Evolutionary conservation across 2,888 invertebrate genomes (phyloP).

Genomic region (Troides aeacus): DNA sequence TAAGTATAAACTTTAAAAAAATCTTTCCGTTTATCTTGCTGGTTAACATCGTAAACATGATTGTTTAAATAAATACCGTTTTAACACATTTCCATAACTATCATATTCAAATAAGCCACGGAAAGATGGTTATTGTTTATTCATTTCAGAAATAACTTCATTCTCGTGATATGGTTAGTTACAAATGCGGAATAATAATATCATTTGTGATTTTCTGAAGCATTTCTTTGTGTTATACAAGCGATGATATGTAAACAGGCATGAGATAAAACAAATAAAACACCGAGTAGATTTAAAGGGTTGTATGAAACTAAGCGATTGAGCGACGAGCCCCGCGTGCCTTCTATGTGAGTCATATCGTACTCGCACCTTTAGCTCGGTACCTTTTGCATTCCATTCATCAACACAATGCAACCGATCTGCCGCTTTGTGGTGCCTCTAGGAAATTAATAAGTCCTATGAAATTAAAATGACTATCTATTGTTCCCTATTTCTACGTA

Average conservation of each 20-base stretch:
- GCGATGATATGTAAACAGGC: background rate
- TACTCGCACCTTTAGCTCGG: slow-evolving; percentile 56
- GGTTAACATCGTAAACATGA: too few species aligned
- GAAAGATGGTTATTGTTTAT: too few species aligned
- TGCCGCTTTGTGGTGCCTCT: slow-evolving; percentile 32
- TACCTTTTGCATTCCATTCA: slow-evolving; percentile 64
- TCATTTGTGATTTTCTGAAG: background rate
- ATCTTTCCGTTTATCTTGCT: too few species aligned
- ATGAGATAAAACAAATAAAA: slow-evolving; percentile 9
- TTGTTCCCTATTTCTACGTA: slow-evolving; percentile 9
- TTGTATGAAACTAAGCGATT: slow-evolving; percentile 24
- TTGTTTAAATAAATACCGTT: too few species aligned
- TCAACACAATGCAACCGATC: slow-evolving; percentile 38
- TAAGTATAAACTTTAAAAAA: too few species aligned
- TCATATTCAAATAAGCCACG: too few species aligned
- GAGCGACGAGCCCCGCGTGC: slow-evolving; percentile 52
- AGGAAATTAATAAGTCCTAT: slow-evolving; percentile 32
- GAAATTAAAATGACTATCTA: slow-evolving; percentile 9
- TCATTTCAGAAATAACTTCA: background rate
- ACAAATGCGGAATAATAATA: background rate
- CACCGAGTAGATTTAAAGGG: slow-evolving; percentile 19
- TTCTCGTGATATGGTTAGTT: background rate
- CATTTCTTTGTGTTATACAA: background rate
- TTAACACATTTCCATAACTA: too few species aligned
- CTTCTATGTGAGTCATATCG: slow-evolving; percentile 66